phyloP scores from a whole-genome alignment of 1,140 invertebrate genomes.

The Pseudachorutes palmiensis region DNA sequence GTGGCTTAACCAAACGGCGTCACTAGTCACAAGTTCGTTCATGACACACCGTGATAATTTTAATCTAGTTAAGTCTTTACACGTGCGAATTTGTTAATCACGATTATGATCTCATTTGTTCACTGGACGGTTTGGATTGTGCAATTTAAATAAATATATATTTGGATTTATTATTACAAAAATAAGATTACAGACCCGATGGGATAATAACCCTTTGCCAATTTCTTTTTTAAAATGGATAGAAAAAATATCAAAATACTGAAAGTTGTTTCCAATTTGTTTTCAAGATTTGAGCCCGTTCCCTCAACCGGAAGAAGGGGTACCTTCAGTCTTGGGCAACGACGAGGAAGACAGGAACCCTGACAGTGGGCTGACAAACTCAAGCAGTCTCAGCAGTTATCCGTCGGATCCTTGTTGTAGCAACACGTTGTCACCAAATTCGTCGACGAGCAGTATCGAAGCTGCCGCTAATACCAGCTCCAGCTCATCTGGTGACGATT shows the following conservation, averaged over 20 bases:
- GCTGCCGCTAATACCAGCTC: conserved; percentile 15
- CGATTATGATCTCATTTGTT: too few species aligned
- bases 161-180: too few species aligned
- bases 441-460: conserved; percentile 9
- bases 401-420: conserved; percentile 19
- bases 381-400: conserved; percentile 7
- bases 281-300: neutral
- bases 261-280: neutral
- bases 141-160: too few species aligned
- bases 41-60: too few species aligned
- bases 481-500: neutral
- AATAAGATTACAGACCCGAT: too few species aligned
- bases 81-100: too few species aligned
- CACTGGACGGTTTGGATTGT: too few species aligned
- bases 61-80: too few species aligned
- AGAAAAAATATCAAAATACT: too few species aligned
- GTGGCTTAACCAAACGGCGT: neutral
- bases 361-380: conserved; percentile 5
- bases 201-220: too few species aligned
- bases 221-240: too few species aligned
- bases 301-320: neutral
- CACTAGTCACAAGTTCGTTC: neutral
- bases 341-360: neutral
- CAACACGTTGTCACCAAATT: neutral
- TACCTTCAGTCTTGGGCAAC: neutral